Conservation (phyloP, 2,888 invertebrate genomes). For the Abrostola tripartita region DNA sequence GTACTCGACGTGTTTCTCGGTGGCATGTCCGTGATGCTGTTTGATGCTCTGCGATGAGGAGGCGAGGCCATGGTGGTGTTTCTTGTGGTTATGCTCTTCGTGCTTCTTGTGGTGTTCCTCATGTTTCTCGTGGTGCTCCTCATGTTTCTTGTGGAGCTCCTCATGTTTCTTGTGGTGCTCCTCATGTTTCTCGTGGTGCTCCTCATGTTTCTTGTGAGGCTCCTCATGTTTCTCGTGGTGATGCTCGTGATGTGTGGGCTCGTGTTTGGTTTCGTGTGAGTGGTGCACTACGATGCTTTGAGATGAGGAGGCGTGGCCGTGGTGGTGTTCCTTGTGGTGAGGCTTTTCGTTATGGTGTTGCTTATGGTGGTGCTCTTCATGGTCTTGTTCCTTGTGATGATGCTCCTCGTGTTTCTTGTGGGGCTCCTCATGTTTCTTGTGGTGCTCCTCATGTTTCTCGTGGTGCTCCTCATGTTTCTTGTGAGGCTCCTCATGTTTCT, state of each 20-base stretch:
- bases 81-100: conserved; percentile 41
- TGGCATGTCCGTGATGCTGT: conserved; percentile 53
- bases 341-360: conserved; percentile 49
- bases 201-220: no score
- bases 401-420: no score
- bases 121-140: no score
- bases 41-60: conserved; percentile 66
- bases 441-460: neutral
- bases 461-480: conserved; percentile 10
- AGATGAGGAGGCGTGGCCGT: no score
- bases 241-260: no score
- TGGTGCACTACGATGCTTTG: no score
- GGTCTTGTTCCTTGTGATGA: no score
- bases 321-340: conserved; percentile 58
- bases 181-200: conserved; percentile 61
- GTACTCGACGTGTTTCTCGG: conserved; percentile 46
- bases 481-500: conserved; percentile 4
- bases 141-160: no score
- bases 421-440: no score
- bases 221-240: conserved; percentile 36
- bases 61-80: conserved; percentile 62
- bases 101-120: neutral
- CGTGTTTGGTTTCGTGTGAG: no score
- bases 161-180: no score
- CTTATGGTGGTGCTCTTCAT: conserved; percentile 4